Evolutionary conservation across 2,797 vertebrate genomes (phyloP).

Genomic region (Anableps anableps): DNA sequence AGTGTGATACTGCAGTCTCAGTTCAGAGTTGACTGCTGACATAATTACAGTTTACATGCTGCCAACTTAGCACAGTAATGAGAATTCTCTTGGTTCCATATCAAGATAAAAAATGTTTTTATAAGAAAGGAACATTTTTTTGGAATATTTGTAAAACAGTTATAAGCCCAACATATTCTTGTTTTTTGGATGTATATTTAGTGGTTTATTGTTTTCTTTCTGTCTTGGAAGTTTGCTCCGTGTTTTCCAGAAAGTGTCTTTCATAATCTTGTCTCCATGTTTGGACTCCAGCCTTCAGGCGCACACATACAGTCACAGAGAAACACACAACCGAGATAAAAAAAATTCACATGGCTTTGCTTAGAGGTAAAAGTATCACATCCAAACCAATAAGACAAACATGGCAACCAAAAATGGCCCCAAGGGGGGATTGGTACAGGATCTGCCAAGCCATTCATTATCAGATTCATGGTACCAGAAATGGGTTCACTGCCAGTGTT

Average conservation of each 20-base stretch:
- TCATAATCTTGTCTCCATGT: slow-evolving; percentile 26
- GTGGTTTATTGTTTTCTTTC: neutral
- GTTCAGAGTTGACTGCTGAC: neutral
- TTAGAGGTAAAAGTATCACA: slow-evolving; percentile 74
- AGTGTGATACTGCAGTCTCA: neutral
- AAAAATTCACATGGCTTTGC: slow-evolving; percentile 68
- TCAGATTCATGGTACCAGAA: slow-evolving; percentile 56
- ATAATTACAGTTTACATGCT: neutral
- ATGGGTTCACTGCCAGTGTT: slow-evolving; percentile 31
- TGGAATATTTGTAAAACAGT: neutral
- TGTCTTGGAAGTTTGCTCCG: neutral
- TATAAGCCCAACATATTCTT: neutral
- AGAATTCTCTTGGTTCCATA: neutral
- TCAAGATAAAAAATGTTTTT: neutral
- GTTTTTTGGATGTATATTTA: neutral
- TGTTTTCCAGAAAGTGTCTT: slow-evolving; percentile 19
- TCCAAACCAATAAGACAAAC: slow-evolving; percentile 73
- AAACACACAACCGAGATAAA: slow-evolving; percentile 41
- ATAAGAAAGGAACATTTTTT: neutral
- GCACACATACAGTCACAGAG: slow-evolving; percentile 22
- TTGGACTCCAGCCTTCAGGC: slow-evolving; percentile 22
- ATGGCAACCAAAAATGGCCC: slow-evolving; percentile 65
- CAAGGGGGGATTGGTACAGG: slow-evolving; percentile 57
- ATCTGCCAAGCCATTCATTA: slow-evolving; percentile 68
- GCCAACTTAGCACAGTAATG: neutral